A percentile compares a stretch with the other conserved stretches of the same genome.
Conservation (phyloP, 2,888 invertebrate species). For the Pollenia labialis region DNA sequence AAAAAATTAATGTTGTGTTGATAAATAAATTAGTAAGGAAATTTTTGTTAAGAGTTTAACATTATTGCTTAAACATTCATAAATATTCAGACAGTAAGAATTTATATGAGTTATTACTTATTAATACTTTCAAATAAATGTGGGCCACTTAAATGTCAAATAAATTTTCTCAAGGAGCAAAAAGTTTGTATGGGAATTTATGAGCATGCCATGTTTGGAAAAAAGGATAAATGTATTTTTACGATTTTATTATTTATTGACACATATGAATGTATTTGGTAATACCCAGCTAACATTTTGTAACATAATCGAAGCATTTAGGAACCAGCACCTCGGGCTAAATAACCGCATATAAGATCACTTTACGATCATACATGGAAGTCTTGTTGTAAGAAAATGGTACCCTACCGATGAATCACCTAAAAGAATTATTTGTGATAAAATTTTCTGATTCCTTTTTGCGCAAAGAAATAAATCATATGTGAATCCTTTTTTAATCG, state of each 20-base stretch:
- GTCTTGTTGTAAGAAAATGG: too few relatives aligned
- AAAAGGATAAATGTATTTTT: not conserved
- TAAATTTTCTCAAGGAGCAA: not conserved
- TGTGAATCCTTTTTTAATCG: too few relatives aligned
- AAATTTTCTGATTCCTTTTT: too few relatives aligned
- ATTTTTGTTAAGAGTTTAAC: not conserved
- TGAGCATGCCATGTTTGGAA: not conserved
- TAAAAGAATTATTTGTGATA: too few relatives aligned
- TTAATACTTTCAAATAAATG: not conserved
- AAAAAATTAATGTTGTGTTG: not conserved
- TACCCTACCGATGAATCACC: too few relatives aligned
- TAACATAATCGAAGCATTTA: too few relatives aligned
- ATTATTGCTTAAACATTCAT: not conserved
- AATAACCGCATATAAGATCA: too few relatives aligned
- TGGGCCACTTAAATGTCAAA: not conserved
- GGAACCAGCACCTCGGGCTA: too few relatives aligned
- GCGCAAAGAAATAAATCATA: too few relatives aligned
- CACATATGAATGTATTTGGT: not conserved
- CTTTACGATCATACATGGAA: too few relatives aligned
- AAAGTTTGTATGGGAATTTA: not conserved
- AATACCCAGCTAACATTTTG: not conserved
- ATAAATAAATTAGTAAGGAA: not conserved
- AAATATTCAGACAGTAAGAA: not conserved
- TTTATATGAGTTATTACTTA: too few relatives aligned
- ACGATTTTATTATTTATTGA: constrained; percentile 21